These are phyloP conservation scores for Zophobas atratus DNA, from an alignment of 1,140 invertebrate genomes.

Conservation along the genomic window DNA sequence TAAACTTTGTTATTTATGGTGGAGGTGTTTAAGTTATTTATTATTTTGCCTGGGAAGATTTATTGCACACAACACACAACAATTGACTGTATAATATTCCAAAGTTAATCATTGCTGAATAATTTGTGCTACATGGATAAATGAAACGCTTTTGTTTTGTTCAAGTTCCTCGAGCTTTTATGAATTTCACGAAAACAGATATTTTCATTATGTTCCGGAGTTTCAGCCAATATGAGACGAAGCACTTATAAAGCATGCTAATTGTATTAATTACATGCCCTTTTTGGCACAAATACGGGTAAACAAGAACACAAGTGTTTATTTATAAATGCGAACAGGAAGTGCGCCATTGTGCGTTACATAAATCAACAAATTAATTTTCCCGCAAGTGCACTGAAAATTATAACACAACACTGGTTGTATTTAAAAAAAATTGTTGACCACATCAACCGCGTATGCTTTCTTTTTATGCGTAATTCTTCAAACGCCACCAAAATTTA, in stretches of 20 bases:
- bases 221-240: not conserved
- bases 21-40: slow-evolving; percentile 38
- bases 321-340: not conserved
- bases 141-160: slow-evolving; percentile 8
- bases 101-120: slow-evolving; percentile 35
- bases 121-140: slow-evolving; percentile 21
- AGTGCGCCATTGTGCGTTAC: not conserved
- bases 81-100: slow-evolving; percentile 29
- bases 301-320: not conserved
- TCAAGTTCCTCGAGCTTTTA: slow-evolving; percentile 19
- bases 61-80: slow-evolving; percentile 33
- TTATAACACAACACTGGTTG: too few relatives aligned
- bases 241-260: not conserved
- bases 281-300: not conserved
- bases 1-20: slow-evolving; percentile 44
- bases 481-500: too few relatives aligned
- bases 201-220: slow-evolving; percentile 19
- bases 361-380: not conserved
- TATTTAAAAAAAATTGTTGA: too few relatives aligned
- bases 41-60: slow-evolving; percentile 17
- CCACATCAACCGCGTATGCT: too few relatives aligned
- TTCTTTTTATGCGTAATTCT: too few relatives aligned
- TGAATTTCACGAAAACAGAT: slow-evolving; percentile 26
- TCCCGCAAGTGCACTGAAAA: too few relatives aligned
- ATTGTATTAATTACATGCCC: not conserved